Evolutionary conservation across 1,140 invertebrate genomes (phyloP), one percentile per base, ranked within the genome.

Genomic region (Bombus picipes): DNA sequence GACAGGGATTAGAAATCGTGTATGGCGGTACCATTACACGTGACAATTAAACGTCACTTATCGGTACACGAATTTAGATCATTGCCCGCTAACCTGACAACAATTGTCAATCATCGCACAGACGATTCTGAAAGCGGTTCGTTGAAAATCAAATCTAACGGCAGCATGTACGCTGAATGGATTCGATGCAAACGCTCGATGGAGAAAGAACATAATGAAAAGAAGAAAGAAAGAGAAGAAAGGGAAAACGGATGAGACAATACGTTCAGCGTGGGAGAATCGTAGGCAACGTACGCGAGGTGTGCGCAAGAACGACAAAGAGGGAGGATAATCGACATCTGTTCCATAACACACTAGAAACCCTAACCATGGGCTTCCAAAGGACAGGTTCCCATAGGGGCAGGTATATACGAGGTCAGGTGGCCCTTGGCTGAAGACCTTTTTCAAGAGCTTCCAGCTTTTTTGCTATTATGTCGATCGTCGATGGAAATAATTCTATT

Each of bases 301-400:
- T 39, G 75, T 47, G 25, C n/a, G 62, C 34, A 81, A 78, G 41
- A 77, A 81, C 73, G 47, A 88, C 75, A 86, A 71, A 81, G 78
- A 83, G 75, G 71, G n/a, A 66, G 81, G 76, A 81, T 81, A 89
- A 85, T 87, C 86, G 82, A 87, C 86, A 87, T 87, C 86, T 87
- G 86, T 83, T 88, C 75, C 32, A 62, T 65, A n/a, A 41, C 37
- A 34, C 66, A 78, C 65, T 65, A 59, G 85, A 87, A 87, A 84
- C 85, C 85, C 76, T 85, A 80, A 70, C 86, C 71, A 62, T 32
- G n/a, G 34, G 47, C 15, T 65, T 3, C 41, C 59, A 70, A 79
- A 70, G 62, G 83, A 71, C 86, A 85, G 70, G 86, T 87, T 85
- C 76, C 57, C 74, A 25, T 65, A n/a, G 59, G 81, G 66, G 53